Percentiles rank a stretch among this genome's conserved stretches.
Conservation (phyloP, 2,888 invertebrate genomes). For the Hemithea aestivaria region DNA sequence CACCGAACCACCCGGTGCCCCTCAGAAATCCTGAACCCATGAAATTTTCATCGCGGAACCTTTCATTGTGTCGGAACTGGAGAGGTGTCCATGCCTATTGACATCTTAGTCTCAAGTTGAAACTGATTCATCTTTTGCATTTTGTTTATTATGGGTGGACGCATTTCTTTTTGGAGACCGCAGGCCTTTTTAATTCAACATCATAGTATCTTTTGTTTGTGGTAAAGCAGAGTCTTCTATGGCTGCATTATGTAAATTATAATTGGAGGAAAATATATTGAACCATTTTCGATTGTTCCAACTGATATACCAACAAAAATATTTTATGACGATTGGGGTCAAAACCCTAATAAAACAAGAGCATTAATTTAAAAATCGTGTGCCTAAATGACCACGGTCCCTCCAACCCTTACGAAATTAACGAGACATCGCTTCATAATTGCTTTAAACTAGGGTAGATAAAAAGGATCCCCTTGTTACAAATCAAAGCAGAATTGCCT, state of each 20-base stretch:
- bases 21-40: conserved; percentile 48
- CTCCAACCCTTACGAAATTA: conserved; percentile 24
- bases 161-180: background rate
- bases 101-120: conserved; percentile 27
- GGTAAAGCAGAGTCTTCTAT: too few species aligned
- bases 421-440: conserved; percentile 26
- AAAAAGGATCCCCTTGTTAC: conserved; percentile 37
- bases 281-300: too few species aligned
- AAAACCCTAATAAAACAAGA: background rate
- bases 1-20: conserved; percentile 37
- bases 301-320: too few species aligned
- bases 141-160: background rate
- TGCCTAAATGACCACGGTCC: conserved; percentile 12
- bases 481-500: conserved; percentile 55
- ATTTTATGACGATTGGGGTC: too few species aligned
- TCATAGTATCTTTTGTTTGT: too few species aligned
- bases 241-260: too few species aligned
- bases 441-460: conserved; percentile 27
- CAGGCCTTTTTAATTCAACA: background rate
- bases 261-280: too few species aligned
- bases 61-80: conserved; percentile 34
- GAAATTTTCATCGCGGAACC: conserved; percentile 48
- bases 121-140: background rate
- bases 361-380: background rate
- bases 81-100: conserved; percentile 39